Percentiles rank a stretch among this genome's conserved stretches.
Evolutionary conservation across 2,113 vertebrate species (phyloP).

Genomic region (Alexandromys fortis): DNA sequence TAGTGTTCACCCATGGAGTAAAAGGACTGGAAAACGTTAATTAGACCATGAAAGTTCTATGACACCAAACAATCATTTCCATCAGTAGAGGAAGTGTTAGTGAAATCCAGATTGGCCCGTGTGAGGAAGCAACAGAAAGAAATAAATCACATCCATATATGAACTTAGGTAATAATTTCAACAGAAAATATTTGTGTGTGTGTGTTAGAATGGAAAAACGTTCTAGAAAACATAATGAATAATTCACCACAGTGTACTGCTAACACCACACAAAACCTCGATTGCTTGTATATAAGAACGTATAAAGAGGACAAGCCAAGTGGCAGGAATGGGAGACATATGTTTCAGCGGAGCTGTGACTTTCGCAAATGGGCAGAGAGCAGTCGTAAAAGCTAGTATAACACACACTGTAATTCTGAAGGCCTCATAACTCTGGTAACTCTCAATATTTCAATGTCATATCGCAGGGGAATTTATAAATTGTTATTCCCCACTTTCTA

Average conservation of each 20-base stretch:
- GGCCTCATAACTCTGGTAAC: neutral
- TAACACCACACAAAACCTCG: neutral
- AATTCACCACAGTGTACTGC: neutral
- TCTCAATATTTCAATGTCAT: neutral
- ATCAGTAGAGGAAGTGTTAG: neutral
- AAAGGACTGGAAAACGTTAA: neutral
- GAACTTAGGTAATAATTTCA: neutral
- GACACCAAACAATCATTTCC: neutral
- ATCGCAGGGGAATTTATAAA: neutral
- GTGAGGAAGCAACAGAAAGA: neutral
- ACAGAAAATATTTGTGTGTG: neutral
- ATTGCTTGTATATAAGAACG: neutral
- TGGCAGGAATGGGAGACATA: neutral
- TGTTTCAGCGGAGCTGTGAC: neutral
- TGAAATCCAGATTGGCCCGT: neutral
- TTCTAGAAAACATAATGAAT: neutral
- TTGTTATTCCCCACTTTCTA: neutral
- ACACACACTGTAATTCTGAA: neutral
- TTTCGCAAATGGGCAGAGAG: neutral
- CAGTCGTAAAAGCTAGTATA: neutral
- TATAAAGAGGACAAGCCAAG: neutral
- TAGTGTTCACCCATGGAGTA: accelerated
- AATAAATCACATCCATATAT: neutral
- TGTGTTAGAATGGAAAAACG: neutral
- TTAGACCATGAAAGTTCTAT: neutral